phyloP scores from a whole-genome alignment of 2,113 vertebrate genomes.

The Columba janthina region DNA sequence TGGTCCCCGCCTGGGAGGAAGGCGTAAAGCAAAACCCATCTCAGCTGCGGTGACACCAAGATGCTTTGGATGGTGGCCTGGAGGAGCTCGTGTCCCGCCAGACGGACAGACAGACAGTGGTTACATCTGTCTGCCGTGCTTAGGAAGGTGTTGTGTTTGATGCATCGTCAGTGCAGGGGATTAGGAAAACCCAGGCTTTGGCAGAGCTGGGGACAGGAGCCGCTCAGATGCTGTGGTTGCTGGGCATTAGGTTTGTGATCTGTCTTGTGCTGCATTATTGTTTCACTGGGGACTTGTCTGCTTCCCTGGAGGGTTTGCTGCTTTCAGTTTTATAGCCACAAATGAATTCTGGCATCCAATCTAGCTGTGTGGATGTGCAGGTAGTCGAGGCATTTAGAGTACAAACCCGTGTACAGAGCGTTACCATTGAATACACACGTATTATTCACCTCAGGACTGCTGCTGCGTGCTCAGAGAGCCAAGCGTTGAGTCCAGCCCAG shows the following conservation, averaged over 20 bases:
- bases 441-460: neutral
- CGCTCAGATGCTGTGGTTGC: conserved; percentile 23
- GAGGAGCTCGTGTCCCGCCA: neutral
- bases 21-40: neutral
- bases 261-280: neutral
- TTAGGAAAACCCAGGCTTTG: neutral
- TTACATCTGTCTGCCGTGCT: conserved; percentile 15
- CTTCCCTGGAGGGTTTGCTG: conserved; percentile 10
- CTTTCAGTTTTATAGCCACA: conserved; percentile 10
- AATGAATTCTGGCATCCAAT: conserved; percentile 38
- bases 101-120: neutral
- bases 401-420: neutral
- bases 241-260: conserved; percentile 33
- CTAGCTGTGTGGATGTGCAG: conserved; percentile 1
- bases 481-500: neutral
- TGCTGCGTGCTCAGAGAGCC: neutral
- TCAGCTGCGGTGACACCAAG: neutral
- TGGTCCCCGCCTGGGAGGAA: neutral
- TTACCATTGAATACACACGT: neutral
- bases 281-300: conserved; percentile 33
- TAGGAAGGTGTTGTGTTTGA: neutral
- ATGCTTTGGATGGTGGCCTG: neutral
- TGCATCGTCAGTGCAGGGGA: conserved; percentile 1
- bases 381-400: neutral
- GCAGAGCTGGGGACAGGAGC: neutral